A percentile compares a stretch with the other conserved stretches of the same genome.
These are phyloP conservation scores for Diaperis boleti DNA, from an alignment of 2,888 invertebrate genomes.

Conservation along the genomic window DNA sequence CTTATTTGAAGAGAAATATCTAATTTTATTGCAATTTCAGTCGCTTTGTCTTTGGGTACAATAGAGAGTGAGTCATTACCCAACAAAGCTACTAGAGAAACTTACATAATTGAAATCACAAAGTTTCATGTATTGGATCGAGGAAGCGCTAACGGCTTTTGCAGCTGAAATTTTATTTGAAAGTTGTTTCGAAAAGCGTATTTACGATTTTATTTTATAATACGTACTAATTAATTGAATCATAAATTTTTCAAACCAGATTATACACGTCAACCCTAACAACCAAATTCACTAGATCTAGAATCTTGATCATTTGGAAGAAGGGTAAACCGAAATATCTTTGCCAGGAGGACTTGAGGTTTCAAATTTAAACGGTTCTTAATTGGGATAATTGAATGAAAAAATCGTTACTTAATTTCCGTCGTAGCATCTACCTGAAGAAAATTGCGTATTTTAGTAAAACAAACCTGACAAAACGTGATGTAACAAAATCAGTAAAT, in stretches of 20 bases:
- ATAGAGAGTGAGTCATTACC: conserved; percentile 51
- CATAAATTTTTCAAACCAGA: too few species aligned
- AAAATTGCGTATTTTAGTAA: background rate
- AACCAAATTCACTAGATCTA: conserved; percentile 7
- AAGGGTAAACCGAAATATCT: background rate
- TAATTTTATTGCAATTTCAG: conserved; percentile 50
- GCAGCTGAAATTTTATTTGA: conserved; percentile 40
- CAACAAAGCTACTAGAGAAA: conserved; percentile 52
- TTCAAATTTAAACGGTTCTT: background rate
- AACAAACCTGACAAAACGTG: conserved; percentile 3
- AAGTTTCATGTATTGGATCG: conserved; percentile 51
- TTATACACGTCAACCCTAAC: background rate
- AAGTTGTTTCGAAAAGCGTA: conserved; percentile 32
- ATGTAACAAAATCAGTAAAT: conserved; percentile 12
- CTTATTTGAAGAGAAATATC: conserved; percentile 35
- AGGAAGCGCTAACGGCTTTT: conserved; percentile 46
- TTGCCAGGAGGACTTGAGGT: background rate
- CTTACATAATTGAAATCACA: conserved; percentile 55
- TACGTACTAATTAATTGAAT: too few species aligned
- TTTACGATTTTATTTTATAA: conserved; percentile 27
- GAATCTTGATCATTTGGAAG: conserved; percentile 8
- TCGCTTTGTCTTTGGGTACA: conserved; percentile 51
- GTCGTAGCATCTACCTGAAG: background rate
- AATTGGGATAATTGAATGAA: background rate
- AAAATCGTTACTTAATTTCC: conserved; percentile 1